Percentiles rank a stretch among this genome's conserved stretches.
phyloP scores from a whole-genome alignment of 1,140 invertebrate genomes.

The Nasonia vitripennis region DNA sequence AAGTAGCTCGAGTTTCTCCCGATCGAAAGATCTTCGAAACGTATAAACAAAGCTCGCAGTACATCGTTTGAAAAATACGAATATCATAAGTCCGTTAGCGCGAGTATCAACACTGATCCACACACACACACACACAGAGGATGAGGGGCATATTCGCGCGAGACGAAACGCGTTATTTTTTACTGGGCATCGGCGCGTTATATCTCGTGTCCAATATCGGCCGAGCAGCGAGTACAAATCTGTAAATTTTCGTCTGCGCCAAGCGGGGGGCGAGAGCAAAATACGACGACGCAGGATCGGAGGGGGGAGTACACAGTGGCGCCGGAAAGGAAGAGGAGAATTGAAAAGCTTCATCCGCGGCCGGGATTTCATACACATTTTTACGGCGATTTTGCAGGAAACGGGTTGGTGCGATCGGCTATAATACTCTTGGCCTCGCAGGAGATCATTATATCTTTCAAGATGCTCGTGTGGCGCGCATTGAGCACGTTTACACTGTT shows the following conservation, averaged over 20 bases:
- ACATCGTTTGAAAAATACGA: too few relatives aligned
- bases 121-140: neutral
- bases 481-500: constrained; percentile 37
- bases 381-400: neutral
- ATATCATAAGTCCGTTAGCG: too few relatives aligned
- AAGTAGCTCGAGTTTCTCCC: too few relatives aligned
- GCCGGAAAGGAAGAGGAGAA: neutral
- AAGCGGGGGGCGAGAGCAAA: too few relatives aligned
- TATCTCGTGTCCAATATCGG: neutral
- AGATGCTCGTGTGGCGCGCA: constrained; percentile 33
- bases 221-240: neutral
- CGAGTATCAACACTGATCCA: neutral
- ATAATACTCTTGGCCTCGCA: neutral
- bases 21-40: too few relatives aligned
- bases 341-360: neutral
- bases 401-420: too few relatives aligned
- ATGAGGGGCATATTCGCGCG: neutral
- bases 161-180: neutral
- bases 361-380: neutral
- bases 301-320: neutral
- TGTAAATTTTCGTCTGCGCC: neutral
- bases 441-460: constrained; percentile 15
- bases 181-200: neutral
- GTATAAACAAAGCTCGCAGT: too few relatives aligned
- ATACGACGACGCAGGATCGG: too few relatives aligned